phyloP scores from a whole-genome alignment of 2,797 vertebrate genomes.

The Spinus olivaceus region DNA sequence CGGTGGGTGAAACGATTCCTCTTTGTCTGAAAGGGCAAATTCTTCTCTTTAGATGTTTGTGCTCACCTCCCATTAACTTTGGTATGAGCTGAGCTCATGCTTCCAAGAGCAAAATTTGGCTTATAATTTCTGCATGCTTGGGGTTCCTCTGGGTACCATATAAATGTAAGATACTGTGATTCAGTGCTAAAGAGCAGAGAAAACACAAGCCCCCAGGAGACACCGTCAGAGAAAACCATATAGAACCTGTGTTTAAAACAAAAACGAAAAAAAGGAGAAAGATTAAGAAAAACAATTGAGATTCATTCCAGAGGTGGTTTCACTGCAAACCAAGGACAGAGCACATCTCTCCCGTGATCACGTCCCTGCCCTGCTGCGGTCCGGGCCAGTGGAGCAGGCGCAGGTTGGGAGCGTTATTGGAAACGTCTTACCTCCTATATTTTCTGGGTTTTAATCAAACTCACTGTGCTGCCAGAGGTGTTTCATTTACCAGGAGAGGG shows the following conservation, averaged over 20 bases:
- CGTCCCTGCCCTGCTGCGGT: background rate
- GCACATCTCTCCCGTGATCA: background rate
- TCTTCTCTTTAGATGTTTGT: slow-evolving; percentile 45
- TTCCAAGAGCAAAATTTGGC: slow-evolving; percentile 55
- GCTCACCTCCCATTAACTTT: slow-evolving; percentile 54
- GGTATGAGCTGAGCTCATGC: slow-evolving; percentile 60
- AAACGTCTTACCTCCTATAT: slow-evolving; percentile 18
- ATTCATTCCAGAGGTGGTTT: slow-evolving; percentile 15
- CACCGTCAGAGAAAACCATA: background rate
- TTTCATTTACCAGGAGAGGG: slow-evolving; percentile 66
- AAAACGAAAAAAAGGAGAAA: background rate
- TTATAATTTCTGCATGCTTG: slow-evolving; percentile 46
- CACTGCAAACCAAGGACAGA: background rate
- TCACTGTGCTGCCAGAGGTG: slow-evolving; percentile 55
- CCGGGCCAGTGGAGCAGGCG: background rate
- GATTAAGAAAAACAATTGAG: background rate
- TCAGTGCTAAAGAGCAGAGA: slow-evolving; percentile 49
- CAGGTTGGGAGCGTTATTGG: slow-evolving; percentile 7
- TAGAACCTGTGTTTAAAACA: background rate
- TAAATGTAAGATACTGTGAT: slow-evolving; percentile 44
- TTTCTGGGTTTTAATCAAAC: slow-evolving; percentile 65
- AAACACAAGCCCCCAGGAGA: slow-evolving; percentile 24
- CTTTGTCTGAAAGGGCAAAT: slow-evolving; percentile 49
- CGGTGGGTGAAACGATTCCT: slow-evolving; percentile 9
- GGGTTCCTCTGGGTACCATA: slow-evolving; percentile 46